A percentile compares a stretch with the other conserved stretches of the same genome.
These are phyloP conservation scores for Falco berigora DNA, from an alignment of 2,797 vertebrate species.

Conservation along the genomic window DNA sequence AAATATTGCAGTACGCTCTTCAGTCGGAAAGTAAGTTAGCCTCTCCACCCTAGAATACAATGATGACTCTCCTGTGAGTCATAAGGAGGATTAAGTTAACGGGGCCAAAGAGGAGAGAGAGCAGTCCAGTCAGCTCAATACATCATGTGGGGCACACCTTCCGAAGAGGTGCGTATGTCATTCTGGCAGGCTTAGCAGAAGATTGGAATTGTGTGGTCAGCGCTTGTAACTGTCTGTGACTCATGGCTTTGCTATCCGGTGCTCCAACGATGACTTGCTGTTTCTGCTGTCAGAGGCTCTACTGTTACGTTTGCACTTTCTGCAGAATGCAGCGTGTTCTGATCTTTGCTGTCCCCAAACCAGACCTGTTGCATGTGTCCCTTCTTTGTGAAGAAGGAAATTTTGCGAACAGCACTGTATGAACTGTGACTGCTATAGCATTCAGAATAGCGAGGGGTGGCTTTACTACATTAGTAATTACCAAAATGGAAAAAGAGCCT, in stretches of 20 bases:
- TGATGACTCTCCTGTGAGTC: neutral
- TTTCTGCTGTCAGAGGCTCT: neutral
- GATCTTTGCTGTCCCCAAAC: neutral
- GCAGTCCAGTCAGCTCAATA: neutral
- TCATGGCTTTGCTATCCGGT: neutral
- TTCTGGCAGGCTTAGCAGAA: neutral
- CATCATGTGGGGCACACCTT: neutral
- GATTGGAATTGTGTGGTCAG: neutral
- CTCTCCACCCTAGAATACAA: neutral
- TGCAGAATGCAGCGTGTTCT: accelerated
- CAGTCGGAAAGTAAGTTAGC: neutral
- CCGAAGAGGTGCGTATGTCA: neutral
- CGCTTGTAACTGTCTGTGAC: neutral
- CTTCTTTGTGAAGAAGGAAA: neutral
- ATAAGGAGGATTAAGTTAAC: neutral
- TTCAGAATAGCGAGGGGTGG: accelerated
- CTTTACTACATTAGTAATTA: neutral
- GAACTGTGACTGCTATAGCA: neutral
- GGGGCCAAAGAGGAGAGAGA: neutral
- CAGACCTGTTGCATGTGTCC: accelerated
- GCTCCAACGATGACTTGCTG: neutral
- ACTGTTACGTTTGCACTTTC: neutral
- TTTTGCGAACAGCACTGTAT: neutral
- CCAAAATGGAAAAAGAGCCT: neutral
- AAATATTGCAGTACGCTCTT: accelerated